Base-by-base conservation (phyloP, 1,140 invertebrate genomes). In the Listronotus bonariensis region DNA sequence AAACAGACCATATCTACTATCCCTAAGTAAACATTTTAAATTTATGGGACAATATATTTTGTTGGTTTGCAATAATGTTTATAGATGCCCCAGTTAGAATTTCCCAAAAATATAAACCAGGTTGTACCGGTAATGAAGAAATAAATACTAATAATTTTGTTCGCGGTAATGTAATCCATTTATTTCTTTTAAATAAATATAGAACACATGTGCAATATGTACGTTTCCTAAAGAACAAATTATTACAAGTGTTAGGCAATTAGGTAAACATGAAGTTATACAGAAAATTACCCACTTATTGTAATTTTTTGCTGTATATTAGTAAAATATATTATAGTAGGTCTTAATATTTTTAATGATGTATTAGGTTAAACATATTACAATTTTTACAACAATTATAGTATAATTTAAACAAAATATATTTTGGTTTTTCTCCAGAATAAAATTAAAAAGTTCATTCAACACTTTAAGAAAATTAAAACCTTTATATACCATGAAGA, bases 121-220 rank as follows among this genome's bases (percentile, higher is more conserved):
- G 36, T n/a, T 34, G 9, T 38, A 8, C 14, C n/a, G 18, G 8
- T 10, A 36, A 36, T 36, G 34, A 34, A 40, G 32, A 54, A 38
- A 54, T 17, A 38, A 36, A 15, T 17, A 38, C 36, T 15, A 36
- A 17, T 54, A 36, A 15, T 40, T 54, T 40, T 36, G 14, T 36
- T 36, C 34, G 8, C 34, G 34, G 8, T 54, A 54, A 14, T 12
- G 32, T 38, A 38, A 54, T 15, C 32, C 34, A 54, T 36, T 54
- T 54, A 54, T 54, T 54, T 54, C 9, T 38, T 38, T 54, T 9
- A 40, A 38, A 15, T 54, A 54, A 54, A 54, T 54, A 54, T 54
- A 54, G 36, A 17, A 34, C 17, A n/a, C 10, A 38, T 54, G 14
- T 31, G 7, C 11, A 38, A 40, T 38, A 34, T 54, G 46, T 31